Base-by-base conservation (phyloP, 2,113 vertebrate species). In the Balaeniceps rex region DNA sequence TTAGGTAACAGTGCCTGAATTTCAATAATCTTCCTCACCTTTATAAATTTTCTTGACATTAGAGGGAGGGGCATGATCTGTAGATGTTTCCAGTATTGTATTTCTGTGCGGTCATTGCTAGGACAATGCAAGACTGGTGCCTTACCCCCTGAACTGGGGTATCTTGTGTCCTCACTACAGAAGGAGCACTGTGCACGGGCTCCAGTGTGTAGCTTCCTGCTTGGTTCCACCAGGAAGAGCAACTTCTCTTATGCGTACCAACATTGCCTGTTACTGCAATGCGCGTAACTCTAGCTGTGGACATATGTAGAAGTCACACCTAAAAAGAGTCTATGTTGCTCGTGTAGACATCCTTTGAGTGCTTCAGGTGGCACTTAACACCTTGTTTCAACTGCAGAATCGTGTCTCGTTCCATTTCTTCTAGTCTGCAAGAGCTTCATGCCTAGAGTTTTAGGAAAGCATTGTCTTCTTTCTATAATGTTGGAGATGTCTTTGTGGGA, bases 341-440 rank as follows among this genome's bases (percentile, higher is more conserved):
- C 36, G 49, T 0, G 2, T 19, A 34, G 65, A 21, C 25, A 42
- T 33, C 0, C 0, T 33, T 85, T 0, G 2, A 85, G 28, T 54
- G 16, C 36, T 88, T 93, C 36, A 38, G 40, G 29, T 57, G 38
- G 23, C 11, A 16, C 11, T 88, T 63, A n/a, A 38, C 7, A 34
- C 22, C 12, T 40, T 83, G 60, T 63, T 71, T 71, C 23, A 31
- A 12, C 9, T 10, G 9, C 36, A 25, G 23, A 61, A 19, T 70
- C 7, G 10, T 6, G 11, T 7, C 19, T 19, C 10, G 3, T 58
- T 89, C 3, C 33, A 55, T 89, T 90, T 82, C 10, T 63, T 84
- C 22, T 70, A 49, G 11, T 40, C 40, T 5, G 26, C 0, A 4
- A 82, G 36, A 78, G 12, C 38, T 83, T 86, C 10, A 15, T 64